phyloP scores from a whole-genome alignment of 2,888 invertebrate genomes.

The Zygogramma bicolorata region DNA sequence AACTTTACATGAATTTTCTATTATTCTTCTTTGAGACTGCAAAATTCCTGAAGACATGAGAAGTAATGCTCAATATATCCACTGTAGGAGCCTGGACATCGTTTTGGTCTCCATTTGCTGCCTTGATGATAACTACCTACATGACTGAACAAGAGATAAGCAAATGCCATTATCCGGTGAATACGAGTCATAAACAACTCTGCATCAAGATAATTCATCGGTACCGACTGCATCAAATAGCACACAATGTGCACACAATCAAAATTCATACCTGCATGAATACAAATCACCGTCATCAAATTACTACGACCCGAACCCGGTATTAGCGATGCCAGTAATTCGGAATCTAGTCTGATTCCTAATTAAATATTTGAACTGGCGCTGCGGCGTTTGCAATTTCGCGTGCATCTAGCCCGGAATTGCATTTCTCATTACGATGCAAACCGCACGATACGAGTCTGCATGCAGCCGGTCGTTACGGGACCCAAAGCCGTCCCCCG shows the following conservation, averaged over 20 bases:
- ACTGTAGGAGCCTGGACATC: too few species aligned
- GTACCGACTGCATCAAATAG: background rate
- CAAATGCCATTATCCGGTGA: too few species aligned
- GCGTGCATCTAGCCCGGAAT: conserved; percentile 53
- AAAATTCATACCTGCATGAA: conserved; percentile 9
- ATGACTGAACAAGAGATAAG: background rate
- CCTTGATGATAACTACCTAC: too few species aligned
- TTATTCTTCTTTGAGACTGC: too few species aligned
- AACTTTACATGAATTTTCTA: too few species aligned
- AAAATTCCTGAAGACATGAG: too few species aligned
- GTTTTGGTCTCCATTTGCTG: too few species aligned
- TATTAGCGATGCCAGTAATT: conserved; percentile 26
- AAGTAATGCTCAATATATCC: too few species aligned
- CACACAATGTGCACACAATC: conserved; percentile 1
- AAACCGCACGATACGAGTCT: conserved; percentile 50
- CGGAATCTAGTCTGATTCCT: conserved; percentile 37
- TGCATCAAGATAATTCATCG: too few species aligned
- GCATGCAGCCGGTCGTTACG: conserved; percentile 50
- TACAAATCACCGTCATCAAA: conserved; percentile 14
- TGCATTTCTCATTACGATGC: conserved; percentile 57
- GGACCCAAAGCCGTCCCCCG: conserved; percentile 46
- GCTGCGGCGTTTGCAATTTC: conserved; percentile 45
- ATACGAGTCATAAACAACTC: background rate
- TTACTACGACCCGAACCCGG: background rate
- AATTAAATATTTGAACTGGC: conserved; percentile 55